Conservation (phyloP, 1,140 invertebrate species). For the Bicyclus anynana region DNA sequence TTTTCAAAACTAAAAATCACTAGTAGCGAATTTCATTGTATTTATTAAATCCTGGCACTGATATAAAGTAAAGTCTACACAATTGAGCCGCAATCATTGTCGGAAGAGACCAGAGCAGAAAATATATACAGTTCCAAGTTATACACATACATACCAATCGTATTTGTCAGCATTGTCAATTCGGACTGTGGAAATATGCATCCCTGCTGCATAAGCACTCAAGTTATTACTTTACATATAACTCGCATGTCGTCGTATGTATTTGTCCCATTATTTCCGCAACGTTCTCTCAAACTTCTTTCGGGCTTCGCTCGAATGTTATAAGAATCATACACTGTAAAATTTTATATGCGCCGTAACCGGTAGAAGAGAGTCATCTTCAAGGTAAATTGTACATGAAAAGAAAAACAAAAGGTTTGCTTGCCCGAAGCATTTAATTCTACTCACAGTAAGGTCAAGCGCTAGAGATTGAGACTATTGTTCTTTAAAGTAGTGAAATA, state of each 20-base stretch:
- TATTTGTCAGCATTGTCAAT: background rate
- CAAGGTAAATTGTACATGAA: slow-evolving; percentile 16
- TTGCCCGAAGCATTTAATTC: slow-evolving; percentile 28
- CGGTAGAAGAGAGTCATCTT: slow-evolving; percentile 10
- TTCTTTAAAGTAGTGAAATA: slow-evolving; percentile 27
- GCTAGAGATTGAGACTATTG: slow-evolving; percentile 24
- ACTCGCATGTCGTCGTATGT: background rate
- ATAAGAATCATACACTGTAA: slow-evolving; percentile 2
- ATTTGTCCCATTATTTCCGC: background rate
- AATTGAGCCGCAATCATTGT: too few relatives aligned
- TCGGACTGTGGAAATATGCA: background rate
- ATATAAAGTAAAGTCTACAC: too few relatives aligned
- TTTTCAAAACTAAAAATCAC: too few relatives aligned
- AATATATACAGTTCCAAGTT: too few relatives aligned
- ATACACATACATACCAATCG: background rate
- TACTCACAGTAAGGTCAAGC: slow-evolving; percentile 26
- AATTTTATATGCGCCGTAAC: slow-evolving; percentile 2
- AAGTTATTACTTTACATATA: background rate
- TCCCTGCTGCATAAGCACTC: background rate
- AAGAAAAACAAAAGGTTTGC: slow-evolving; percentile 21
- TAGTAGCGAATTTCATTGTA: too few relatives aligned
- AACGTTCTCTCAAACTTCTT: background rate
- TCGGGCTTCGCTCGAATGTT: background rate
- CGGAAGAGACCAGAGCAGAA: too few relatives aligned
- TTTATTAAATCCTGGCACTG: too few relatives aligned